These are phyloP conservation scores for Silurus asotus DNA, from an alignment of 2,113 vertebrate genomes.

Conservation along the genomic window DNA sequence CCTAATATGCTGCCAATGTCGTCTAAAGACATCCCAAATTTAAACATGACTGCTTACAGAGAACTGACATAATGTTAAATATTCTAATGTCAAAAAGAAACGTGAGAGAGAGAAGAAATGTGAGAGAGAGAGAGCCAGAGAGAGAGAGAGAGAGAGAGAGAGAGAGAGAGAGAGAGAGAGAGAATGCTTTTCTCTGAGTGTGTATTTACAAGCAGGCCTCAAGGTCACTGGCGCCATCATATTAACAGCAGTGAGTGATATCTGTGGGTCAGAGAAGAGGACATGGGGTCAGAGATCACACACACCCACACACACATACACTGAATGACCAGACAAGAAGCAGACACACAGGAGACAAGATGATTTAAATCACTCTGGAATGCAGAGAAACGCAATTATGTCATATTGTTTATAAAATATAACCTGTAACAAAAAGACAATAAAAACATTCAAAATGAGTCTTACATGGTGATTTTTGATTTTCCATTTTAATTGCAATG, in stretches of 20 bases:
- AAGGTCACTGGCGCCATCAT: slow-evolving; percentile 31
- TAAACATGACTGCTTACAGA: neutral
- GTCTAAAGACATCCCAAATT: slow-evolving; percentile 7
- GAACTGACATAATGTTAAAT: neutral
- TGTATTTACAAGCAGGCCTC: slow-evolving; percentile 30
- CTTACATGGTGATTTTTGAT: neutral
- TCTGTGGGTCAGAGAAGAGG: slow-evolving; percentile 29
- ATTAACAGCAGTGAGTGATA: slow-evolving; percentile 34
- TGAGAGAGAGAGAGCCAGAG: neutral
- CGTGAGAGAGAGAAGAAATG: too few relatives aligned
- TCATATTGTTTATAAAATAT: neutral
- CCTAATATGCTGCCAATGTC: neutral
- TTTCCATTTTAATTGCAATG: neutral
- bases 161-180: slow-evolving; percentile 2
- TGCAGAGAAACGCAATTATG: neutral
- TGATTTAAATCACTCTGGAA: slow-evolving; percentile 18
- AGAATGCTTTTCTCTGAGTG: neutral
- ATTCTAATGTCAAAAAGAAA: neutral
- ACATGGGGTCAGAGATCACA: slow-evolving; percentile 20
- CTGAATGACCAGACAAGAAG: slow-evolving; percentile 16
- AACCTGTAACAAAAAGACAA: neutral
- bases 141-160: neutral
- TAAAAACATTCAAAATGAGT: neutral
- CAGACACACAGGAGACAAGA: slow-evolving; percentile 25
- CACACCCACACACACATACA: neutral